phyloP scores from a whole-genome alignment of 2,888 invertebrate species.

The Apamea anceps region DNA sequence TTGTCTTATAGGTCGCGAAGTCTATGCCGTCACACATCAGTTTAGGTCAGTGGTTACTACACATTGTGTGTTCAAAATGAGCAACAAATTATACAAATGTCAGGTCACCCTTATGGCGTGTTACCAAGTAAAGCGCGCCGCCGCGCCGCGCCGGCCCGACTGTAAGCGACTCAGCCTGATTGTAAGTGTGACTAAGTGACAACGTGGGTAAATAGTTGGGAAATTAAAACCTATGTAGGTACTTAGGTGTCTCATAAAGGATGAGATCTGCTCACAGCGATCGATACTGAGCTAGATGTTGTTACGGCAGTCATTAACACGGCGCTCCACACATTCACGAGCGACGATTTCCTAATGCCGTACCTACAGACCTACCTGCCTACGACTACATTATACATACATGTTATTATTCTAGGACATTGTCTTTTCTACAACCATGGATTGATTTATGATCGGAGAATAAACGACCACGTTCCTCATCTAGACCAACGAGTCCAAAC shows the following conservation, averaged over 20 bases:
- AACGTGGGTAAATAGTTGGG: not conserved
- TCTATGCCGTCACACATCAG: not conserved
- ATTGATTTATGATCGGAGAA: not conserved
- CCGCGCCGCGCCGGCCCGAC: not conserved
- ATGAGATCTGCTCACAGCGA: slow-evolving; percentile 17
- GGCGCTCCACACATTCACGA: slow-evolving; percentile 18
- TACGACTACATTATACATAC: not conserved
- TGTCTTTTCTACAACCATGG: not conserved
- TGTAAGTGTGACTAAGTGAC: not conserved
- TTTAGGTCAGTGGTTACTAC: slow-evolving; percentile 4
- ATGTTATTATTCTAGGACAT: not conserved
- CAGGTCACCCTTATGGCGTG: slow-evolving; percentile 11
- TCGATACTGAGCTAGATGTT: slow-evolving; percentile 16
- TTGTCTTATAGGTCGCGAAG: slow-evolving; percentile 2
- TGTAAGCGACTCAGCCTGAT: no score
- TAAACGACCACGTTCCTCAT: not conserved
- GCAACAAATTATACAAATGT: slow-evolving; percentile 15
- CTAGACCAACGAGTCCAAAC: not conserved
- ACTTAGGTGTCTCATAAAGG: not conserved
- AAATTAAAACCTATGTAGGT: slow-evolving; percentile 1
- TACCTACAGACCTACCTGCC: not conserved
- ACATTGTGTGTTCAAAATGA: slow-evolving; percentile 18
- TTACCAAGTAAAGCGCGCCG: no score
- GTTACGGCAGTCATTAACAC: slow-evolving; percentile 16
- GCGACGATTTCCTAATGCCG: not conserved